Percentiles rank a stretch among this genome's conserved stretches.
phyloP scores from a whole-genome alignment of 2,797 vertebrate genomes.

The Coregonus sp. region DNA sequence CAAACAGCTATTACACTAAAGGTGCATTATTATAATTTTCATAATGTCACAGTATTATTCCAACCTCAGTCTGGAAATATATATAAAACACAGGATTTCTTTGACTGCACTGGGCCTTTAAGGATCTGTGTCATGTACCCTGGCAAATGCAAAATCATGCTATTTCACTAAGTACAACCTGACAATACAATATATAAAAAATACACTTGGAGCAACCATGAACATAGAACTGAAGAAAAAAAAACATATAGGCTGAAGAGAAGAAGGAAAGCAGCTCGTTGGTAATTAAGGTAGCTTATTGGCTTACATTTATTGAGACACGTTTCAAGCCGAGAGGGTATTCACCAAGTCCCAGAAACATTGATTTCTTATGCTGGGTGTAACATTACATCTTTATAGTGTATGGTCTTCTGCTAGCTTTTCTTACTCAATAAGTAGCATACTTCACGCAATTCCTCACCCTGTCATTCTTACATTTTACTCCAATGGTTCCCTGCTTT shows the following conservation, averaged over 20 bases:
- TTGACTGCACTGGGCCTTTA: slow-evolving; percentile 35
- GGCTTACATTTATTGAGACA: neutral
- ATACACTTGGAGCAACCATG: neutral
- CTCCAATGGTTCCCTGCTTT: slow-evolving; percentile 29
- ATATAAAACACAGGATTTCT: neutral
- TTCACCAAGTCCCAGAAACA: neutral
- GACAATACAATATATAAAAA: slow-evolving; percentile 40
- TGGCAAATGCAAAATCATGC: slow-evolving; percentile 49
- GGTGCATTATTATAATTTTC: too few relatives aligned
- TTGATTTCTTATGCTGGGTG: neutral
- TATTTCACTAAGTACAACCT: slow-evolving; percentile 49
- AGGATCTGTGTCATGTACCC: slow-evolving; percentile 78
- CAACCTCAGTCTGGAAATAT: too few relatives aligned
- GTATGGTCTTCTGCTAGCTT: neutral
- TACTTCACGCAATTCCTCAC: neutral
- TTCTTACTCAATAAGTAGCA: neutral
- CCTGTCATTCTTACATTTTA: neutral
- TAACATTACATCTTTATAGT: neutral
- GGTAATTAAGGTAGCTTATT: neutral
- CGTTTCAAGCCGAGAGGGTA: too few relatives aligned
- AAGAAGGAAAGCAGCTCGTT: neutral
- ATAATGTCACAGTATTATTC: too few relatives aligned
- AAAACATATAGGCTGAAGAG: neutral
- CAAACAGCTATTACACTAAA: too few relatives aligned
- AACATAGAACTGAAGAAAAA: neutral